A percentile compares a stretch with the other conserved stretches of the same genome.
Evolutionary conservation across 2,113 vertebrate genomes (phyloP).

Genomic region (Alligator sinensis): DNA sequence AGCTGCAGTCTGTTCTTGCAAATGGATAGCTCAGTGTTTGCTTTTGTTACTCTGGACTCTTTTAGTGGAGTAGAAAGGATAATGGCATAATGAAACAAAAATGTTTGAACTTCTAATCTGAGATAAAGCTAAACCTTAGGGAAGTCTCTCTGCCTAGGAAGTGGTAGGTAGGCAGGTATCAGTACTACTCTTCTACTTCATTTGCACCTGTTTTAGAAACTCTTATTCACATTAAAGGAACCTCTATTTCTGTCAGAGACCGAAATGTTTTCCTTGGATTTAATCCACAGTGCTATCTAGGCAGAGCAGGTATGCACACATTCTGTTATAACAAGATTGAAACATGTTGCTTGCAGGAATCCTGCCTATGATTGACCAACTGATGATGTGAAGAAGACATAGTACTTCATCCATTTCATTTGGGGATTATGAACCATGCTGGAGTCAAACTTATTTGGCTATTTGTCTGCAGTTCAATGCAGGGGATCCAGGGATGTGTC

Average conservation of each 20-base stretch:
- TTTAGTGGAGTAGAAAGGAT: neutral
- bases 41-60: neutral
- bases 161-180: neutral
- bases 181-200: neutral
- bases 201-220: slow-evolving; percentile 10
- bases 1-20: neutral
- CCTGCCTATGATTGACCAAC: slow-evolving; percentile 41
- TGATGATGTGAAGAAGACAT: neutral
- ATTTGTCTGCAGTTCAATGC: accelerated
- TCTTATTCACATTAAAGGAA: neutral
- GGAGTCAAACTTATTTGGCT: neutral
- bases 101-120: neutral
- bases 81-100: neutral
- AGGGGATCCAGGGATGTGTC: neutral
- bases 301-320: slow-evolving; percentile 26
- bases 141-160: neutral
- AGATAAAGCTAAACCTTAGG: neutral
- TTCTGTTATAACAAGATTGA: slow-evolving; percentile 22
- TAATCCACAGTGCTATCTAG: slow-evolving; percentile 24
- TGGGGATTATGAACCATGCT: accelerated
- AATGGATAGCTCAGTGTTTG: neutral
- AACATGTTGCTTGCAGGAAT: neutral
- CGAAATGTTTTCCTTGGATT: slow-evolving; percentile 44
- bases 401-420: neutral
- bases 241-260: neutral